phyloP scores from a whole-genome alignment of 1,140 invertebrate genomes.

The Kradibia gibbosae region DNA sequence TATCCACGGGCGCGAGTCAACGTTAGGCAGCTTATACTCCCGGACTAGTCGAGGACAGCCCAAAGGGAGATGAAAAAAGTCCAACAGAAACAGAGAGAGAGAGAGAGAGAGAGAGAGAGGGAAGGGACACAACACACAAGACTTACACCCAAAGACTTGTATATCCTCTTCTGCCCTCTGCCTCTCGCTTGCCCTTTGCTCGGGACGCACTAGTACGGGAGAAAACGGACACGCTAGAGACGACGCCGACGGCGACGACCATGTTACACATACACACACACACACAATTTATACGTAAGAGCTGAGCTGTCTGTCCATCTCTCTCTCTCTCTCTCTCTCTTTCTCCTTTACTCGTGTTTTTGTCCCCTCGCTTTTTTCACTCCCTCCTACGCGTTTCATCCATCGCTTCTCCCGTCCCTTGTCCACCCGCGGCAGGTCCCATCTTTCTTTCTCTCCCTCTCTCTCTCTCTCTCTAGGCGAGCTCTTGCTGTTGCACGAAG shows the following conservation, averaged over 20 bases:
- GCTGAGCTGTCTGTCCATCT: slow-evolving; percentile 38
- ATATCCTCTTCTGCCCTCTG: slow-evolving; percentile 47
- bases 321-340: slow-evolving; percentile 43
- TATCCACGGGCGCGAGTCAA: slow-evolving; percentile 57
- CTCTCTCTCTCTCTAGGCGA: slow-evolving; percentile 24
- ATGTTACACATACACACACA: slow-evolving; percentile 33
- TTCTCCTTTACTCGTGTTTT: slow-evolving; percentile 45
- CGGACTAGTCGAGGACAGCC: slow-evolving; percentile 13
- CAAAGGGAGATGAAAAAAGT: slow-evolving; percentile 56
- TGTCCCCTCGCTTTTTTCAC: slow-evolving; percentile 50
- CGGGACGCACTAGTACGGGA: slow-evolving; percentile 53
- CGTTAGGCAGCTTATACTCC: slow-evolving; percentile 59
- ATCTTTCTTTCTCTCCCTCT: neutral
- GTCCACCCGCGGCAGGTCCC: neutral
- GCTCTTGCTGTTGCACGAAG: slow-evolving; percentile 44
- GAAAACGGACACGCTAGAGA: slow-evolving; percentile 58
- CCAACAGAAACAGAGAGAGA: slow-evolving; percentile 19
- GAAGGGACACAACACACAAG: neutral
- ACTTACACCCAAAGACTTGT: slow-evolving; percentile 15
- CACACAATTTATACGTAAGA: slow-evolving; percentile 39
- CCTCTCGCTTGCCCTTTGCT: slow-evolving; percentile 22
- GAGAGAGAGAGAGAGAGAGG: slow-evolving; percentile 43
- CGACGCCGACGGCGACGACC: slow-evolving; percentile 46
- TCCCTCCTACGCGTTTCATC: slow-evolving; percentile 45
- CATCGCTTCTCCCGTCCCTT: slow-evolving; percentile 31